Percentiles rank a stretch among this genome's conserved stretches.
Evolutionary conservation across 2,113 vertebrate genomes (phyloP).

Genomic region (Cynopterus brachyotis): DNA sequence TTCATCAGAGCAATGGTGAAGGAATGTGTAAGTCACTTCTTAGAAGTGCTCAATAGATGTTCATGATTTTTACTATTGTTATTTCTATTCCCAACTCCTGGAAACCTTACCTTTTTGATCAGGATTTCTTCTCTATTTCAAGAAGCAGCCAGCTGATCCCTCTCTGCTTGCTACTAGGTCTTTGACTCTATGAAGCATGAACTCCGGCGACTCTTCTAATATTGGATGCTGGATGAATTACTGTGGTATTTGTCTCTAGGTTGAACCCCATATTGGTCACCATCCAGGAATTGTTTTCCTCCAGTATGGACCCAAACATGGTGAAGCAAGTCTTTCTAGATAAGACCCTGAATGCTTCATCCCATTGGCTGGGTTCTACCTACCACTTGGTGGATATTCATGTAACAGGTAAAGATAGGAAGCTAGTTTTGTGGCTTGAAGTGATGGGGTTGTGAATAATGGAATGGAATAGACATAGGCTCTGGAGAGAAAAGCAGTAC

Average conservation of each 20-base stretch:
- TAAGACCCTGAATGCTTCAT: conserved; percentile 52
- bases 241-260: conserved; percentile 69
- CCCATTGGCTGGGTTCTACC: conserved; percentile 76
- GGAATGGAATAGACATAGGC: neutral
- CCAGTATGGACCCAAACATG: conserved; percentile 1
- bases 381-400: conserved; percentile 76
- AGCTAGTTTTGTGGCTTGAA: neutral
- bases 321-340: conserved; percentile 78
- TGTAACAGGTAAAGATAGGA: conserved; percentile 72
- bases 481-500: neutral
- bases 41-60: neutral
- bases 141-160: neutral
- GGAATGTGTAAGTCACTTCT: neutral
- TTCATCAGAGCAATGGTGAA: neutral
- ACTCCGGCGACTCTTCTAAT: neutral
- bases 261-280: conserved; percentile 77
- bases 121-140: neutral
- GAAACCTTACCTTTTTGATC: neutral
- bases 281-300: conserved; percentile 79
- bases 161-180: neutral
- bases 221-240: neutral
- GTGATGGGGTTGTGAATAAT: neutral
- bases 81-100: neutral
- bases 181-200: neutral
- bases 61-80: neutral